Evolutionary conservation across 1,140 invertebrate genomes (phyloP).

Genomic region (Pogonognathellus flavescens): DNA sequence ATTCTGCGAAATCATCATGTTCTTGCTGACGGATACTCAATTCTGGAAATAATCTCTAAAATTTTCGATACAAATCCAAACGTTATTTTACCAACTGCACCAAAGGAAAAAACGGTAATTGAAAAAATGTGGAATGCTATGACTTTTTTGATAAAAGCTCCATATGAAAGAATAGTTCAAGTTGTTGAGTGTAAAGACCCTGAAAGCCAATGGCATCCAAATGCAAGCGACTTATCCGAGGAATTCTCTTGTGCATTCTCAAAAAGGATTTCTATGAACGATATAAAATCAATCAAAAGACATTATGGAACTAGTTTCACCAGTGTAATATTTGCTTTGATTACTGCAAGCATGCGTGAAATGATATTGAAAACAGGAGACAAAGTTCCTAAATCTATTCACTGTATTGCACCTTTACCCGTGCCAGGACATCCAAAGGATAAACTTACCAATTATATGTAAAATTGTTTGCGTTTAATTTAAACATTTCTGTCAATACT

Average conservation of each 20-base stretch:
- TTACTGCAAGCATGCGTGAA: not conserved
- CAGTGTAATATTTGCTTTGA: not conserved
- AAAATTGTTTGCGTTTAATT: too few relatives aligned
- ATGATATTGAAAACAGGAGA: not conserved
- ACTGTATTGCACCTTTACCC: not conserved
- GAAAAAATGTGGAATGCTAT: not conserved
- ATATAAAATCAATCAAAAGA: not conserved
- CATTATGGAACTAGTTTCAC: not conserved
- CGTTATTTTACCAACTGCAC: not conserved
- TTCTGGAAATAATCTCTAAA: not conserved
- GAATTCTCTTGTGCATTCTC: not conserved
- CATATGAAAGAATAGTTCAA: not conserved
- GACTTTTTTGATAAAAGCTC: not conserved
- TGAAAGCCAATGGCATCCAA: not conserved
- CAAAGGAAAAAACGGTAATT: not conserved
- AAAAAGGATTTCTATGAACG: not conserved
- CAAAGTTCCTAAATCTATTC: not conserved
- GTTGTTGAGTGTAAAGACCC: not conserved
- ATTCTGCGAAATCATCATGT: not conserved
- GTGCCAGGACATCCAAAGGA: not conserved
- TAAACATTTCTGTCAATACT: too few relatives aligned
- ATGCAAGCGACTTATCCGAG: not conserved
- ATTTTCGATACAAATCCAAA: not conserved
- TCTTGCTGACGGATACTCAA: not conserved
- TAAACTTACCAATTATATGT: not conserved